phyloP scores from a whole-genome alignment of 64 coral and sea anemone species.

The Pocillopora damicornis region DNA sequence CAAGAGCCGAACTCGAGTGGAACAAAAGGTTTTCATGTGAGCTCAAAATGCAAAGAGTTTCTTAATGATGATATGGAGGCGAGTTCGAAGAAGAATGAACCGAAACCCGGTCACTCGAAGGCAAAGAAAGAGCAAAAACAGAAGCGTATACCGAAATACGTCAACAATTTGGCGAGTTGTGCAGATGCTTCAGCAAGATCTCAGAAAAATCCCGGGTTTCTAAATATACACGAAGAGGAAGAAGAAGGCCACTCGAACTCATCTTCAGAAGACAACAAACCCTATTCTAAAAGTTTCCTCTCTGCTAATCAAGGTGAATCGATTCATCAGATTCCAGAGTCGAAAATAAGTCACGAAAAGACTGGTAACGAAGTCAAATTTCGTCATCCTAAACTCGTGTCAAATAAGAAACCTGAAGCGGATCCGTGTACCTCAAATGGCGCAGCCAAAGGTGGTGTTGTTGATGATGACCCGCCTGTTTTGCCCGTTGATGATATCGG shows the following conservation, averaged over 20 bases:
- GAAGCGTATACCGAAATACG: background rate
- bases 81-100: background rate
- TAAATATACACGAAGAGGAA: background rate
- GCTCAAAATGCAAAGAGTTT: background rate
- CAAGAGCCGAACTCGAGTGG: background rate
- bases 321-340: no score
- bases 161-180: background rate
- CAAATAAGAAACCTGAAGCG: no score
- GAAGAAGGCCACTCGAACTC: background rate
- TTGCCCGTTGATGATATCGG: background rate
- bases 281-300: background rate
- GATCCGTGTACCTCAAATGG: no score
- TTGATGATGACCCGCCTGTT: background rate
- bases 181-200: background rate
- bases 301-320: background rate
- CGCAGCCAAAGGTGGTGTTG: background rate
- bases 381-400: no score
- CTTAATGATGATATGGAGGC: background rate
- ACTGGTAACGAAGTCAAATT: no score
- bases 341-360: no score
- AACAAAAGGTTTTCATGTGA: background rate
- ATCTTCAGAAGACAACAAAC: conserved; percentile 2
- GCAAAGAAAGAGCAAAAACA: background rate
- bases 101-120: background rate
- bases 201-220: background rate